These are phyloP conservation scores for Andricus curvator DNA, from an alignment of 2,888 invertebrate genomes.

Conservation along the genomic window DNA sequence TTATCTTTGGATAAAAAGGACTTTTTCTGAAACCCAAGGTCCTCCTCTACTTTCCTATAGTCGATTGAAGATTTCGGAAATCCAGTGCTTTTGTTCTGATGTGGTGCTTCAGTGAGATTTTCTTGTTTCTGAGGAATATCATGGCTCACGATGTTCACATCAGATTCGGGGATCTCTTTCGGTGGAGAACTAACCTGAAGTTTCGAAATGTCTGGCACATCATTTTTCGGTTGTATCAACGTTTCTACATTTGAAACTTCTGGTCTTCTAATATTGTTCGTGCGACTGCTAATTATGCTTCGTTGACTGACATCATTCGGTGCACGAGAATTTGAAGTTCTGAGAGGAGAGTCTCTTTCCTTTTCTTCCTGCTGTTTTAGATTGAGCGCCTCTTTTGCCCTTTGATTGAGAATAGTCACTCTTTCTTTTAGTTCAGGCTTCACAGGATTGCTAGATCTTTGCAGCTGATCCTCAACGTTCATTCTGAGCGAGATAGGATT, in stretches of 20 bases:
- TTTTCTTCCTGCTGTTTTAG: background rate
- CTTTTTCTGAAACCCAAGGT: conserved; percentile 44
- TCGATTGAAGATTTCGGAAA: background rate
- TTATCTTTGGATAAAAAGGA: conserved; percentile 57
- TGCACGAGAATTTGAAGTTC: background rate
- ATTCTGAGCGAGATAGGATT: background rate
- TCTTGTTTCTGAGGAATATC: background rate
- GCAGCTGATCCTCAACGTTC: background rate
- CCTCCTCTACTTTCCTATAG: conserved; percentile 20
- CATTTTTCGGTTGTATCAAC: background rate
- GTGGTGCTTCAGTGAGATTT: background rate
- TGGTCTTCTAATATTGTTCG: background rate
- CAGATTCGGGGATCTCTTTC: background rate
- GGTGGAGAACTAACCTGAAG: background rate
- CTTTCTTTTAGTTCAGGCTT: conserved; percentile 7
- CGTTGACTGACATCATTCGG: background rate
- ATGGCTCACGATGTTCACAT: background rate
- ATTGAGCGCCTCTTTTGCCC: background rate
- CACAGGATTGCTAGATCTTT: background rate
- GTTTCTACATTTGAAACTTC: background rate
- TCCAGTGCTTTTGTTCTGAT: no score
- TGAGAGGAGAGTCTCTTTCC: background rate
- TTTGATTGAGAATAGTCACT: background rate
- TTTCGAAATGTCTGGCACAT: background rate
- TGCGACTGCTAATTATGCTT: background rate